Conservation (phyloP, 2,113 vertebrate species). For the Perca schrenkii region DNA sequence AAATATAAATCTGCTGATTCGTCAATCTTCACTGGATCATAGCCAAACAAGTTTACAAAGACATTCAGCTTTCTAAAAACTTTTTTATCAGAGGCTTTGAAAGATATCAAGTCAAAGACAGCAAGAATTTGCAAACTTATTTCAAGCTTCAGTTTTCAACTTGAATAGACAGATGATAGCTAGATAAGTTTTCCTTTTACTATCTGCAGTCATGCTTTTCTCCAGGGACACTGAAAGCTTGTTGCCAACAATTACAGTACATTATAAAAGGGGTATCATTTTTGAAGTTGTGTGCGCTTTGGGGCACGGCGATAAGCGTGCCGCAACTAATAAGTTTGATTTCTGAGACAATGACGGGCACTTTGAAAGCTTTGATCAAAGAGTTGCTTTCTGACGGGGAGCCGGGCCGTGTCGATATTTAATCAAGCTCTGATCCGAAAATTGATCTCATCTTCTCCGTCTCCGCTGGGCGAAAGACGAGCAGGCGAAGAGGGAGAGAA, state of each 20-base stretch:
- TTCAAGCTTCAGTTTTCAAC: constrained; percentile 20
- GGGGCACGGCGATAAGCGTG: background rate
- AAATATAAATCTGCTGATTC: constrained; percentile 20
- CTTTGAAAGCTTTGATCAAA: constrained; percentile 65
- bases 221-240: constrained; percentile 17
- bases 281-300: constrained; percentile 13
- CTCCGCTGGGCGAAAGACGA: constrained; percentile 50
- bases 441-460: constrained; percentile 69
- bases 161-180: constrained; percentile 34
- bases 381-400: constrained; percentile 50
- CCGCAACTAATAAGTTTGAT: constrained; percentile 42
- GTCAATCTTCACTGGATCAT: background rate
- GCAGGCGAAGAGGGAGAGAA: constrained; percentile 12
- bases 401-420: constrained; percentile 68
- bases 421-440: constrained; percentile 68
- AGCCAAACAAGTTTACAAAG: constrained; percentile 3
- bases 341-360: constrained; percentile 57
- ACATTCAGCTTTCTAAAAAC: background rate
- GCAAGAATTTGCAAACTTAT: constrained; percentile 34
- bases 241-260: constrained; percentile 34
- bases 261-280: constrained; percentile 25
- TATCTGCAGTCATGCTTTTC: constrained; percentile 31
- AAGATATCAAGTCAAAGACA: constrained; percentile 18
- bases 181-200: constrained; percentile 37
- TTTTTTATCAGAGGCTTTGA: constrained; percentile 24